A percentile compares a stretch with the other conserved stretches of the same genome.
Conservation (phyloP, 2,888 invertebrate species). For the Chirona hameri region DNA sequence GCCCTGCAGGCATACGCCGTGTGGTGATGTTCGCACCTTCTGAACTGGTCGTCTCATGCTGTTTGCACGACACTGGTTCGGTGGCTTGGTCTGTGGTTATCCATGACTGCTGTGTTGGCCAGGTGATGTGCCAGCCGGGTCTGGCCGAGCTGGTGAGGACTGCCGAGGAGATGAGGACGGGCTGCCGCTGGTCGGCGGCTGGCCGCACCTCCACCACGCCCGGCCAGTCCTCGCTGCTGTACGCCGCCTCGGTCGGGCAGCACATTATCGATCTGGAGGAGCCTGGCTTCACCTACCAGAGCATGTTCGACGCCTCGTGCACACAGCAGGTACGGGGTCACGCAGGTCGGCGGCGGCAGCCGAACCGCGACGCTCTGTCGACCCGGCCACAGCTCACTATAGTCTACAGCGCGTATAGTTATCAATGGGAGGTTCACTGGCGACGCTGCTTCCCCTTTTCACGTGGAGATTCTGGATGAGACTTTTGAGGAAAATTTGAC, state of each 20-base stretch:
- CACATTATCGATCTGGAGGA: slow-evolving; percentile 11
- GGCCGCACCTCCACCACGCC: neutral
- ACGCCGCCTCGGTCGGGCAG: slow-evolving; percentile 4
- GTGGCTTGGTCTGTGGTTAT: no score
- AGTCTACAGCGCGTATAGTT: no score
- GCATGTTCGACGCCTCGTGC: neutral
- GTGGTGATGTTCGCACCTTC: no score
- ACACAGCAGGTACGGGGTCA: slow-evolving; percentile 4
- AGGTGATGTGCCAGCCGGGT: slow-evolving; percentile 27
- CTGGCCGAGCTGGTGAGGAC: neutral
- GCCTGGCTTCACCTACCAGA: neutral
- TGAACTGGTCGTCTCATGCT: no score
- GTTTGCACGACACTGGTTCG: no score
- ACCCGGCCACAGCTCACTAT: no score
- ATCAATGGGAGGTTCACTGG: no score
- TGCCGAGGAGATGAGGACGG: neutral
- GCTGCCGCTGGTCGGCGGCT: neutral
- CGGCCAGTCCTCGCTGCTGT: neutral
- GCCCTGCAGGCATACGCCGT: no score
- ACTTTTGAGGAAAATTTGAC: no score
- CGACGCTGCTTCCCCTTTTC: no score
- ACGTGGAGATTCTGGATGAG: no score
- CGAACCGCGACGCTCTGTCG: neutral
- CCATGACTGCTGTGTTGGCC: neutral
- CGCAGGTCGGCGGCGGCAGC: slow-evolving; percentile 47